phyloP scores from a whole-genome alignment of 2,797 vertebrate species.

The Eospalax fontanierii region DNA sequence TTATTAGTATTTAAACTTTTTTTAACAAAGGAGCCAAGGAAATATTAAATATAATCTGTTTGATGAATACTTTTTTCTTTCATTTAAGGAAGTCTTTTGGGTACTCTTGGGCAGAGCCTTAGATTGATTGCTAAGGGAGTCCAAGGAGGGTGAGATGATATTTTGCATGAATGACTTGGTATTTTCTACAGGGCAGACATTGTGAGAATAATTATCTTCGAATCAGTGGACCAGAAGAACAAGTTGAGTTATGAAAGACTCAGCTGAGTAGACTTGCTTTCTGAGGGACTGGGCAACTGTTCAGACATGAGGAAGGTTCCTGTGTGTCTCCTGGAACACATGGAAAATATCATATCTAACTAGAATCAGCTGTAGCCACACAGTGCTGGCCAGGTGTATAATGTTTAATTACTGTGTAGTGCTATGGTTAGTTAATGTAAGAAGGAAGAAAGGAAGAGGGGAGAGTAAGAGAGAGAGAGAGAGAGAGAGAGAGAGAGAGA shows the following conservation, averaged over 20 bases:
- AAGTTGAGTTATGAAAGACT: slow-evolving; percentile 10
- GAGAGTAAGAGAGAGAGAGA: not conserved
- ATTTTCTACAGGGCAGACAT: not conserved
- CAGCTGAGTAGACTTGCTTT: not conserved
- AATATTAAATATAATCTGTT: slow-evolving; percentile 33
- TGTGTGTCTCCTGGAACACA: not conserved
- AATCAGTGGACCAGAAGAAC: not conserved
- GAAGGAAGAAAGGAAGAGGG: too few species aligned
- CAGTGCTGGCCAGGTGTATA: not conserved
- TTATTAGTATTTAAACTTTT: slow-evolving; percentile 21
- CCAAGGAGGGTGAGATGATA: not conserved
- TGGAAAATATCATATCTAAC: not conserved
- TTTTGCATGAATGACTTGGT: not conserved
- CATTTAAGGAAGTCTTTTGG: slow-evolving; percentile 23
- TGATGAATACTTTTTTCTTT: slow-evolving; percentile 23
- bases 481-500: not conserved
- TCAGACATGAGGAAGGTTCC: not conserved
- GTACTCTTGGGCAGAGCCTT: not conserved
- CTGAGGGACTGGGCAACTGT: not conserved
- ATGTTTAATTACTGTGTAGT: not conserved
- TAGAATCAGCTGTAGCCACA: not conserved
- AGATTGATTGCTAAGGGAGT: not conserved
- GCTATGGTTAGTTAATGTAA: not conserved
- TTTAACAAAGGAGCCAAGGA: slow-evolving; percentile 42
- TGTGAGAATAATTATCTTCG: slow-evolving; percentile 21